phyloP scores from a whole-genome alignment of 2,797 vertebrate species.

The Passerculus sandwichensis region DNA sequence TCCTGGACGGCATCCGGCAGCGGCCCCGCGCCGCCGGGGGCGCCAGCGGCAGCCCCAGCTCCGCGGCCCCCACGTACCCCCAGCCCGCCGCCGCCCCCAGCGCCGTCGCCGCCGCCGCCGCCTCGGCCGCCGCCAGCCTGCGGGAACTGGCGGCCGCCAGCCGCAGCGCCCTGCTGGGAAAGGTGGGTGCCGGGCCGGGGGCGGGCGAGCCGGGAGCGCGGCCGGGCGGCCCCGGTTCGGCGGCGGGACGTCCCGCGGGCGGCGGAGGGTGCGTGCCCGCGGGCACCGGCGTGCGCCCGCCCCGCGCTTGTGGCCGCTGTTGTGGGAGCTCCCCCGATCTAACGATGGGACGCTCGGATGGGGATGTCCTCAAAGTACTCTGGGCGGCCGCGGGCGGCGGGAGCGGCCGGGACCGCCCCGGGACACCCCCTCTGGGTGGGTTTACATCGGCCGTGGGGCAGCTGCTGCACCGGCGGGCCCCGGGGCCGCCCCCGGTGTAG shows the following conservation, averaged over 20 bases:
- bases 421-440: neutral
- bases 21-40: slow-evolving; percentile 81
- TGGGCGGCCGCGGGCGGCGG: neutral
- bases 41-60: slow-evolving; percentile 78
- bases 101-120: slow-evolving; percentile 51
- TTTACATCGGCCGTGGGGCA: neutral
- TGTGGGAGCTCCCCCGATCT: too few relatives aligned
- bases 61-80: slow-evolving; percentile 9
- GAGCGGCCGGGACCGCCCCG: neutral
- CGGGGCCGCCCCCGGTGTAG: neutral
- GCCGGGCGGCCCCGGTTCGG: neutral
- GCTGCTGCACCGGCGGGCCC: neutral
- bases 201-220: neutral
- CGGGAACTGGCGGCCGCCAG: slow-evolving; percentile 69
- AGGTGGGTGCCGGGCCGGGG: neutral
- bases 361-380: neutral
- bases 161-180: slow-evolving; percentile 52
- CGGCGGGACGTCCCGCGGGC: neutral
- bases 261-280: neutral
- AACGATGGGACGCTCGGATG: neutral
- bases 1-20: slow-evolving; percentile 94
- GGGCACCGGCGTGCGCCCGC: neutral
- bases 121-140: slow-evolving; percentile 66
- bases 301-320: neutral
- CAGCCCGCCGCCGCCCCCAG: slow-evolving; percentile 37